A percentile compares a stretch with the other conserved stretches of the same genome.
Conservation (phyloP, 2,888 invertebrate species). For the Tubulanus polymorphus region DNA sequence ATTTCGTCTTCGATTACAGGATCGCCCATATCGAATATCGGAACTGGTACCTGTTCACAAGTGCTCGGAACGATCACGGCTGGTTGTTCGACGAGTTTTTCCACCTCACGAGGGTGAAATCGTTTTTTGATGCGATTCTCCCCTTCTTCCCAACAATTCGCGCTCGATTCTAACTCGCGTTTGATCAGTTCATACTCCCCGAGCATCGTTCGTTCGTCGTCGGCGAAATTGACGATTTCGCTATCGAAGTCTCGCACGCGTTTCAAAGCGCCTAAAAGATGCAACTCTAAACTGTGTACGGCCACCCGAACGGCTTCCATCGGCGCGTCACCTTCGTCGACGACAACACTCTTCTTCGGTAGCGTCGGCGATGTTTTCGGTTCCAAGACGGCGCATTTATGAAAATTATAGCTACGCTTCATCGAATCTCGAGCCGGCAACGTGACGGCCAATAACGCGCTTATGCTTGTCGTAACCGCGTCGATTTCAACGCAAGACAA, state of each 20-base stretch:
- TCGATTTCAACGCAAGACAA: too few relatives aligned
- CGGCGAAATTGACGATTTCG: too few relatives aligned
- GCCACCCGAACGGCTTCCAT: constrained; percentile 25
- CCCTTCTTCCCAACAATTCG: constrained; percentile 39
- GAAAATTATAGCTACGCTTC: background rate
- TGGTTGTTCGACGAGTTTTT: background rate
- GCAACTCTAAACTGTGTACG: constrained; percentile 43
- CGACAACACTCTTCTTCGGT: too few relatives aligned
- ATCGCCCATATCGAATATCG: constrained; percentile 15
- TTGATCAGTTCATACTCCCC: constrained; percentile 30
- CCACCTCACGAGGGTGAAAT: too few relatives aligned
- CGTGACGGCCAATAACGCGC: background rate
- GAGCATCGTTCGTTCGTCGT: too few relatives aligned
- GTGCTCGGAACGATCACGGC: background rate
- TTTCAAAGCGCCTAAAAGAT: constrained; percentile 36
- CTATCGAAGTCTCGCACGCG: too few relatives aligned
- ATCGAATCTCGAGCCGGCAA: background rate
- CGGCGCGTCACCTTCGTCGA: background rate
- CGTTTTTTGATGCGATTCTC: too few relatives aligned
- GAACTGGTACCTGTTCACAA: background rate
- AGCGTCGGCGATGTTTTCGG: background rate
- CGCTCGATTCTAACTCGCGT: constrained; percentile 37
- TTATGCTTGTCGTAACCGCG: too few relatives aligned
- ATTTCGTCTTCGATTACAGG: constrained; percentile 36
- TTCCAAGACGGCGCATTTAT: constrained; percentile 1